Percentiles rank a stretch among this genome's conserved stretches.
Conservation (phyloP, 1,140 invertebrate genomes). For the Tetranychus urticae region DNA sequence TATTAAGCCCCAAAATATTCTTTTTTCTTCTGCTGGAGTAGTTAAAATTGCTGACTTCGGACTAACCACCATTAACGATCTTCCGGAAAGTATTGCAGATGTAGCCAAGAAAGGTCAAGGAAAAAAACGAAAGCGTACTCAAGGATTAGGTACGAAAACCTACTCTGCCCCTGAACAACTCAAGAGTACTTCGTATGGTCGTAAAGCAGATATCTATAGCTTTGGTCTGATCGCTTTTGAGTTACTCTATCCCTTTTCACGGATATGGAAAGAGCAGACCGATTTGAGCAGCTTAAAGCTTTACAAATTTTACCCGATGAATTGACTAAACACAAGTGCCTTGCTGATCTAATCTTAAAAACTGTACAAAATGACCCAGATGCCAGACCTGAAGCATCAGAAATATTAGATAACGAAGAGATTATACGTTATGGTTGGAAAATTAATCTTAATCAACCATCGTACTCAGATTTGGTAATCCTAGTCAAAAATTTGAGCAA, state of each 20-base stretch:
- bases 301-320: neutral
- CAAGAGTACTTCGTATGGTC: conserved; percentile 34
- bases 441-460: too few species aligned
- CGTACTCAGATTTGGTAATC: too few species aligned
- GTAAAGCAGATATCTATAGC: conserved; percentile 54
- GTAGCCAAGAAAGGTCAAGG: neutral
- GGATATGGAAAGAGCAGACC: conserved; percentile 36
- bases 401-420: neutral
- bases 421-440: too few species aligned
- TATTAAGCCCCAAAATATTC: conserved; percentile 59
- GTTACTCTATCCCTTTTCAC: conserved; percentile 41
- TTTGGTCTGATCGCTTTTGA: conserved; percentile 51
- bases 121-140: conserved; percentile 11
- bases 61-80: conserved; percentile 33
- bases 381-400: neutral
- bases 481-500: too few species aligned
- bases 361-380: neutral
- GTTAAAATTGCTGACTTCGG: conserved; percentile 56
- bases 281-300: neutral
- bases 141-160: conserved; percentile 37
- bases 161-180: conserved; percentile 67
- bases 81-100: conserved; percentile 3
- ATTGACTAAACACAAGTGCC: neutral
- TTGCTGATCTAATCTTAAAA: neutral
- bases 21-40: conserved; percentile 30